Base-by-base conservation (phyloP, 2,113 vertebrate species). In the Vombatus ursinus region DNA sequence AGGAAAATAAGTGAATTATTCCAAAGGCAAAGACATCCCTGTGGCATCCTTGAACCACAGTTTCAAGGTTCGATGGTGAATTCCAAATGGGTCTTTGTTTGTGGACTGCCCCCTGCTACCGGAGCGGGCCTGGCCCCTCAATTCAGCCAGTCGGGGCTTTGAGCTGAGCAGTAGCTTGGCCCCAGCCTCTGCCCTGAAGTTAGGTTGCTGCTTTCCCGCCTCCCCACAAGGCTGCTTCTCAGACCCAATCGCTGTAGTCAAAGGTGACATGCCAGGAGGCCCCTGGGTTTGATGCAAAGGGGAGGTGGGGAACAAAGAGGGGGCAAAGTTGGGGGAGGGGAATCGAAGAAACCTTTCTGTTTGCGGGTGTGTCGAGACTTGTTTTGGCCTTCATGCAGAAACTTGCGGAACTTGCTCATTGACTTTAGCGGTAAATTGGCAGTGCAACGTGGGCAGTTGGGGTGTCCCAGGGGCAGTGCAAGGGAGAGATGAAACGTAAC, bases 351-450 rank as follows among this genome's bases (percentile, higher is more conserved):
- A 12, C 44, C 1, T 89, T 61, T 51, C 52, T 24, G 31, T 77
- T n/a, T 7, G 61, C 31, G 12, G 12, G 14, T n/a, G 61, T n/a
- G 94, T 94, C n/a, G 28, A 90, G 92, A 94, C 96, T 90, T 0
- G 23, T 51, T 90, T 77, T 19, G 8, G n/a, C 16, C 89, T 94
- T 96, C 57, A 24, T n/a, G 25, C 44, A 44, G 50, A 94, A 97
- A 95, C 94, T 95, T 95, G 93, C 5, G 0, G 95, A 97, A 97
- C 96, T 95, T 25, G 97, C 95, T 91, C 89, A 93, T 84, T 93
- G n/a, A 91, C 96, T 93, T 92, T 91, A 50, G 26, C n/a, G 2
- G 31, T 11, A 5, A 51, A 91, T 57, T 92, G 49, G 92, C 52
- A 89, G n/a, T 53, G 54, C 52, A 22, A 44, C 84, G 26, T 37